phyloP scores from a whole-genome alignment of 2,888 invertebrate genomes.

The Argyra leucocephala region DNA sequence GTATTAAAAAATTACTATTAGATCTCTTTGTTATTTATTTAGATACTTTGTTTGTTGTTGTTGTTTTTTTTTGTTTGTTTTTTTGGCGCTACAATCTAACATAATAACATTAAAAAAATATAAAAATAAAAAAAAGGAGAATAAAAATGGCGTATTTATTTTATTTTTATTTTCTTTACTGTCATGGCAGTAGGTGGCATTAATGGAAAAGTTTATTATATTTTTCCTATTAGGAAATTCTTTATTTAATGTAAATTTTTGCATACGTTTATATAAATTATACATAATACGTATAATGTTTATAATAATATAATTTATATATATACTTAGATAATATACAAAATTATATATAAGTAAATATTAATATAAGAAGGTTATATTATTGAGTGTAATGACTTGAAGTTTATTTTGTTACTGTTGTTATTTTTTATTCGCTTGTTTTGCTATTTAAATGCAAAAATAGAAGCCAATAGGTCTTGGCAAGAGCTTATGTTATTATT shows the following conservation, averaged over 20 bases:
- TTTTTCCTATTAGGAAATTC: neutral
- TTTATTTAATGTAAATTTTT: neutral
- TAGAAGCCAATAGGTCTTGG: neutral
- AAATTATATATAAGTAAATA: too few relatives aligned
- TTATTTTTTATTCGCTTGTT: neutral
- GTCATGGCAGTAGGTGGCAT: constrained; percentile 4
- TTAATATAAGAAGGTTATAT: neutral
- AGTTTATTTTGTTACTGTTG: neutral
- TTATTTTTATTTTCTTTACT: neutral
- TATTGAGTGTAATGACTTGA: neutral
- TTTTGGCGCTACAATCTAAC: neutral
- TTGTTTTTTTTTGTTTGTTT: neutral
- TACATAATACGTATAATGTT: too few relatives aligned
- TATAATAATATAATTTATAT: too few relatives aligned
- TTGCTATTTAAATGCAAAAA: neutral
- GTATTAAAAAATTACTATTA: neutral
- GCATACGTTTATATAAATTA: too few relatives aligned
- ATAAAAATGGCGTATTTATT: neutral
- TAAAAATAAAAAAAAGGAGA: neutral
- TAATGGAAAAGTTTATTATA: neutral
- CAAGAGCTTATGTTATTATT: too few relatives aligned
- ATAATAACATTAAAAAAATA: constrained; percentile 1
- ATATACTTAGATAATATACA: too few relatives aligned
- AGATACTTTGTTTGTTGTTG: too few relatives aligned
- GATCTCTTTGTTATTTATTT: neutral